phyloP scores from a whole-genome alignment of 2,113 vertebrate species.

The Pollachius pollachius region DNA sequence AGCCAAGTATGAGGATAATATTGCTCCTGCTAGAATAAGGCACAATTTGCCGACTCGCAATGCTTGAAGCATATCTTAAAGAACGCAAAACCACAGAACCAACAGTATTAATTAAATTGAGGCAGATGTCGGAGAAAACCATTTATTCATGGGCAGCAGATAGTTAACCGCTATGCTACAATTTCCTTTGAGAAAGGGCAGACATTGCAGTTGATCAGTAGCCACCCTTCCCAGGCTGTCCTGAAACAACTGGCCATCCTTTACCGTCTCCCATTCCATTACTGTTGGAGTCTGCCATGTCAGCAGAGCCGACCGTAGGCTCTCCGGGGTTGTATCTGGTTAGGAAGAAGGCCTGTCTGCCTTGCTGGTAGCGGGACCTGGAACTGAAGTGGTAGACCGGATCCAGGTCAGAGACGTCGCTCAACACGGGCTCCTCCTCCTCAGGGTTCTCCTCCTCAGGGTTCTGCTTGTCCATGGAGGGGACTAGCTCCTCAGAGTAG shows the following conservation, averaged over 20 bases:
- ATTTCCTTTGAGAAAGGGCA: too few species aligned
- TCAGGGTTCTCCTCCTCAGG: not conserved
- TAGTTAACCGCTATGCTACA: too few species aligned
- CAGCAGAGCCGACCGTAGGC: not conserved
- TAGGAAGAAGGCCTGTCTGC: not conserved
- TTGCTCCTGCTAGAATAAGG: too few species aligned
- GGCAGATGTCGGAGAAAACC: too few species aligned
- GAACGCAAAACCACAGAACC: too few species aligned
- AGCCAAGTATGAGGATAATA: too few species aligned
- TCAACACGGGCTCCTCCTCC: not conserved
- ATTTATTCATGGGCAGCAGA: too few species aligned
- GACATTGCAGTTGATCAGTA: not conserved
- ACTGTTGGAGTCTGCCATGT: not conserved
- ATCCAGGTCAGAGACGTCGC: not conserved
- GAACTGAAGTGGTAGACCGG: not conserved
- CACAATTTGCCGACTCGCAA: too few species aligned
- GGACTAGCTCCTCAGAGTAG: not conserved
- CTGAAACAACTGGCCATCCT: not conserved
- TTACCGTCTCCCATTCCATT: not conserved
- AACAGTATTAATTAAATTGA: too few species aligned
- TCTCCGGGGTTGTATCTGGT: not conserved
- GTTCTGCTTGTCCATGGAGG: not conserved
- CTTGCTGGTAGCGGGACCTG: not conserved
- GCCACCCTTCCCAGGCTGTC: not conserved
- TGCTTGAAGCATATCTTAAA: too few species aligned